Evolutionary conservation across 2,113 vertebrate species (phyloP), one percentile per base, ranked within the genome.

Genomic region (Corythoichthys haematopterus): DNA sequence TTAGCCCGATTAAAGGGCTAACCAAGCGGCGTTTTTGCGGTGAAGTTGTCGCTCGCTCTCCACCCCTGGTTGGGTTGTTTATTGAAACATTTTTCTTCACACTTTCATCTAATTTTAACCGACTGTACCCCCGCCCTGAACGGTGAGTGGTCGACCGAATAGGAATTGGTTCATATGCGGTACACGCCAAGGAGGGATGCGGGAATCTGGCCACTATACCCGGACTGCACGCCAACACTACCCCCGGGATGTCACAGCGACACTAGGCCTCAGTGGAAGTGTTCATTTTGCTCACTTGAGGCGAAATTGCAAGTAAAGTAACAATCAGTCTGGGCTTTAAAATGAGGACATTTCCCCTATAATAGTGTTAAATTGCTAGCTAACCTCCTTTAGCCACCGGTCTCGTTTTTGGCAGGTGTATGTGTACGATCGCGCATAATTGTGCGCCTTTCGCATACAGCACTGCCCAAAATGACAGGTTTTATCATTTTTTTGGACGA

Each of bases 21-120:
- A 40, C 63, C 60, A 12, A 46, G 60, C 80, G 70, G 56, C 65
- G 74, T 66, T 74, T 43, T 37, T 57, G 78, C 64, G 46, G 58
- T 47, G 78, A 85, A 89, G 81, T 87, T 84, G 67, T 58, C 74
- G 88, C 84, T 77, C 48, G 55, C 55, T 33, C 55, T 2, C 35
- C 33, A 13, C 55, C 55, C 55, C 55, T 33, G 33, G 33, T 6
- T 57, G 33, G 33, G 33, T 20, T 57, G 33, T 36, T 57, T 10
- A 14, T 57, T 14, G 12, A 36, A 57, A 36, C 33, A 14, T 57
- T 57, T 2, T 15, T 36, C 4, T 55, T 53, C 9, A 10, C 33
- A 12, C 40, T 55, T 33, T 33, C 6, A 33, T 35, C 36, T 37
- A 57, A 36, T 13, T 36, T 28, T 9, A 57, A 1, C 12, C 33